Percentiles rank a stretch among this genome's conserved stretches.
phyloP scores from a whole-genome alignment of 2,888 invertebrate genomes.

The Mythimna loreyi region DNA sequence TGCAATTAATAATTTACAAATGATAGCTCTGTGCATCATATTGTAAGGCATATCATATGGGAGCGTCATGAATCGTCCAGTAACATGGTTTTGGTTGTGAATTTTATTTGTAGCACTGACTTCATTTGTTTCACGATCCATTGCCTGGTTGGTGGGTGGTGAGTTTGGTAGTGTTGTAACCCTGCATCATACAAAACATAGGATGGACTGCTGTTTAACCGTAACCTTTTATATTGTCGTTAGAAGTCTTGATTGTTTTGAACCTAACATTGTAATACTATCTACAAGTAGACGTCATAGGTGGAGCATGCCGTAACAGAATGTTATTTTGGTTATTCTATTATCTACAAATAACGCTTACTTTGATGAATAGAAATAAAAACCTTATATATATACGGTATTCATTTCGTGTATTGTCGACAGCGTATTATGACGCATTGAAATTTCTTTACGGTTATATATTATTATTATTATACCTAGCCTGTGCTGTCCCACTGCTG shows the following conservation, averaged over 20 bases:
- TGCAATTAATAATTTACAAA: slow-evolving; percentile 52
- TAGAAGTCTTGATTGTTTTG: slow-evolving; percentile 36
- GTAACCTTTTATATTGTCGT: slow-evolving; percentile 23
- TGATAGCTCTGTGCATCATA: slow-evolving; percentile 41
- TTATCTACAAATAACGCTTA: slow-evolving; percentile 25
- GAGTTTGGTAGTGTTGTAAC: slow-evolving; percentile 63
- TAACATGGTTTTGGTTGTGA: slow-evolving; percentile 62
- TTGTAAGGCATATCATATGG: slow-evolving; percentile 42
- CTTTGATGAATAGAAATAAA: slow-evolving; percentile 8
- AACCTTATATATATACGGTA: not conserved
- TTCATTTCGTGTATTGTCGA: not conserved
- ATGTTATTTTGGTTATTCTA: slow-evolving; percentile 16
- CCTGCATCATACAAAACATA: slow-evolving; percentile 31
- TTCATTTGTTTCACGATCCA: slow-evolving; percentile 31
- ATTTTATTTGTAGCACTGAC: slow-evolving; percentile 34
- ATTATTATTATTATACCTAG: not conserved
- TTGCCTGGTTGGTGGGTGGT: slow-evolving; percentile 61
- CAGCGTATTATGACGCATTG: not conserved
- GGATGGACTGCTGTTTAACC: slow-evolving; percentile 18
- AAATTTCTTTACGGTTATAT: not conserved
- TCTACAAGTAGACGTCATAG: slow-evolving; percentile 17
- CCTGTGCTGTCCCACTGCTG: too few species aligned
- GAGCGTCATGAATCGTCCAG: slow-evolving; percentile 43
- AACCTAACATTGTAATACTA: slow-evolving; percentile 44
- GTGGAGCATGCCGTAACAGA: slow-evolving; percentile 48